Evolutionary conservation across 1,140 invertebrate species (phyloP), one percentile per base, ranked within the genome.

Genomic region (Drosophila punjabiensis): DNA sequence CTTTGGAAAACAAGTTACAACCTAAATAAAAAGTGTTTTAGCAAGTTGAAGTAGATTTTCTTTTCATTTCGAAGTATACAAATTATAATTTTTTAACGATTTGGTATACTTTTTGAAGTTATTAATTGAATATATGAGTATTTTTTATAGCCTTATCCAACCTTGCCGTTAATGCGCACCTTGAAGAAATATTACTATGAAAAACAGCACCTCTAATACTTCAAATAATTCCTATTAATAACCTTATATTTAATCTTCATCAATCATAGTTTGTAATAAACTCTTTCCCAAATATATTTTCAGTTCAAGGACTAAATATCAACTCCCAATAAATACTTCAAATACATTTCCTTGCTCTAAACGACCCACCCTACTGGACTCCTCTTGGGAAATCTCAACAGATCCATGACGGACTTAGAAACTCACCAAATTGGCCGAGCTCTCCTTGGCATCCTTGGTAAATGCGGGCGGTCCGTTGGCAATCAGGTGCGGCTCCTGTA

Each of bases 381-480:
- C 65, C 65, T 52, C 10, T 13, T 1, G 68, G 50, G 50, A 71
- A 71, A 71, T 71, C 68, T 69, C 6, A 0, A 14, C 4, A 20
- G 11, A 56, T 71, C 68, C 62, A 24, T 56, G 30, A n/a, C 20
- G 32, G 32, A 39, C 39, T 20, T 67, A 10, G 47, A 37, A 45
- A 87, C 94, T 94, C 81, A 96, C 96, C 93, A 96, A 93, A 93
- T 96, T 96, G 53, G 95, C 94, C 56, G 96, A 95, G 74, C 95
- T 93, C 77, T 96, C 95, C 53, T 96, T 96, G 58, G 94, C 93
- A 63, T 94, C 94, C 35, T 94, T 93, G 76, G 82, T 79, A 64
- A 95, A 94, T 66, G 94, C 94, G 71, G 94, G 93, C 66, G 94
- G 94, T 81, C 94, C 94, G 83, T 95, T 94, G 77, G 94, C 93